Conservation (phyloP, 2,113 vertebrate genomes). For the Cervus canadensis region DNA sequence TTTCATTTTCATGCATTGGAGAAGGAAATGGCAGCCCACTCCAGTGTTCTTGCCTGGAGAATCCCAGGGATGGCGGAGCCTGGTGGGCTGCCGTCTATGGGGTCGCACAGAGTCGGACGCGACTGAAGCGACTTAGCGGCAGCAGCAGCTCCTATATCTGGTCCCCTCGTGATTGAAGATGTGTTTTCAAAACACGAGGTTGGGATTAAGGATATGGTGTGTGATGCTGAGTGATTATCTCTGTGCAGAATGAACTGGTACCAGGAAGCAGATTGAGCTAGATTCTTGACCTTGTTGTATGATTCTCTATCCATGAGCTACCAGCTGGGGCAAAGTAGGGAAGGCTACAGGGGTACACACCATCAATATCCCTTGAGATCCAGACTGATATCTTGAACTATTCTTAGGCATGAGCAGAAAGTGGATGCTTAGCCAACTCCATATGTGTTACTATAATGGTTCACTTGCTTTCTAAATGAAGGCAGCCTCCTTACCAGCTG, state of each 20-base stretch:
- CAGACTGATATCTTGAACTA: background rate
- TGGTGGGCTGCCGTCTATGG: background rate
- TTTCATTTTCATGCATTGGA: background rate
- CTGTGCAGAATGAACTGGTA: background rate
- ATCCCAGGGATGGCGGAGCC: fast-evolving
- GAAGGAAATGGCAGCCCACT: background rate
- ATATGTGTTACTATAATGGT: background rate
- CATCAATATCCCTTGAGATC: background rate
- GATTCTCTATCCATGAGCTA: background rate
- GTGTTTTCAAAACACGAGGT: background rate
- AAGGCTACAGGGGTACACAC: background rate
- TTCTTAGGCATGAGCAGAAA: background rate
- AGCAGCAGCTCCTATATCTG: background rate
- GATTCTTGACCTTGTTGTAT: background rate
- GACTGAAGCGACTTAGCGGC: background rate
- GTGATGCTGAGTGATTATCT: background rate
- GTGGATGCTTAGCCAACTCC: background rate
- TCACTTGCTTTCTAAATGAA: constrained; percentile 44
- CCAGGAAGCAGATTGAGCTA: background rate
- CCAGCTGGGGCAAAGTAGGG: background rate
- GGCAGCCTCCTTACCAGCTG: constrained; percentile 32
- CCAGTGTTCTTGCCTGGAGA: background rate
- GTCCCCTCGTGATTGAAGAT: background rate
- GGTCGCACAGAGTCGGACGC: background rate
- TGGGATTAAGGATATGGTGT: background rate